A percentile compares a stretch with the other conserved stretches of the same genome.
phyloP scores from a whole-genome alignment of 2,888 invertebrate species.

The Himalopsyche anomala region DNA sequence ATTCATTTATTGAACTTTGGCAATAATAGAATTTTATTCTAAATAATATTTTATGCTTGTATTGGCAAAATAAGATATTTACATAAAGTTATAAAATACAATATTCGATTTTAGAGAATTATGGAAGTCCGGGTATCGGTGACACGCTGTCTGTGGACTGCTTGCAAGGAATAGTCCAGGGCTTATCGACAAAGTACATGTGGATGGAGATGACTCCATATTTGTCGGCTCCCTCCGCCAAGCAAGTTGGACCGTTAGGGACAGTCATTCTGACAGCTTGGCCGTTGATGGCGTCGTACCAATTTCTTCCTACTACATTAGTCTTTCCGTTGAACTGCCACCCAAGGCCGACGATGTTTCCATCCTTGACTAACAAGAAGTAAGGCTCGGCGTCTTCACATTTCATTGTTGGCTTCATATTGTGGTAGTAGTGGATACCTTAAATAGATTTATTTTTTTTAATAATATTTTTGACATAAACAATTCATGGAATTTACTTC shows the following conservation, averaged over 20 bases:
- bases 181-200: slow-evolving; percentile 65
- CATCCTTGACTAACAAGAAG: slow-evolving; percentile 64
- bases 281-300: slow-evolving; percentile 64
- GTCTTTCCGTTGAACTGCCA: slow-evolving; percentile 64
- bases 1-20: no score
- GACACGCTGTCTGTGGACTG: slow-evolving; percentile 62
- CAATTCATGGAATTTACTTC: no score
- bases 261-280: slow-evolving; percentile 58
- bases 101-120: background rate
- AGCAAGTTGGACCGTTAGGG: slow-evolving; percentile 64
- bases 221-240: slow-evolving; percentile 59
- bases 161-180: slow-evolving; percentile 64
- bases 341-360: slow-evolving; percentile 64
- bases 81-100: no score
- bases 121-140: slow-evolving; percentile 60
- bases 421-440: slow-evolving; percentile 66
- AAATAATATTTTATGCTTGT: no score
- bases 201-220: slow-evolving; percentile 66
- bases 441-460: no score
- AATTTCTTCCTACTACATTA: slow-evolving; percentile 55
- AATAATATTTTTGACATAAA: no score
- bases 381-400: slow-evolving; percentile 64
- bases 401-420: slow-evolving; percentile 59
- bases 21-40: no score
- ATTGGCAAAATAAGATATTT: no score